A percentile compares a stretch with the other conserved stretches of the same genome.
Evolutionary conservation across 1,140 invertebrate species (phyloP).

Genomic region (Heliconius himera): DNA sequence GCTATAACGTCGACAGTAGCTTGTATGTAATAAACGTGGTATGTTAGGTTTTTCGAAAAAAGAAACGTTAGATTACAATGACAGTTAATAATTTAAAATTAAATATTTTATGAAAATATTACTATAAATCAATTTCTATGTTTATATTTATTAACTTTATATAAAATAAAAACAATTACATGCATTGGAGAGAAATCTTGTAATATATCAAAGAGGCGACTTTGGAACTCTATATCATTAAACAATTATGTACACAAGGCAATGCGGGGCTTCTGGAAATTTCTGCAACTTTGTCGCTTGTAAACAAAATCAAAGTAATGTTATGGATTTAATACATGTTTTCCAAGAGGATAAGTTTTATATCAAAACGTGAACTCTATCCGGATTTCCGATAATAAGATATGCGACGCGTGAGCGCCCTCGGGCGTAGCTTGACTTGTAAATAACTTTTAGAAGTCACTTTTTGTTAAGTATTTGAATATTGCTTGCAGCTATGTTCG

Average conservation of each 20-base stretch:
- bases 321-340: constrained; percentile 45
- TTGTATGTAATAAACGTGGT: neutral
- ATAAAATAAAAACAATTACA: neutral
- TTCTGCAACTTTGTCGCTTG: constrained; percentile 22
- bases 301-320: constrained; percentile 42
- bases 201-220: neutral
- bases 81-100: neutral
- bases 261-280: constrained; percentile 4
- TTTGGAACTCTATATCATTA: neutral
- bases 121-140: no score
- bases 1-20: neutral
- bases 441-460: constrained; percentile 40
- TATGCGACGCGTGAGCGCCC: constrained; percentile 45
- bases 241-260: constrained; percentile 14
- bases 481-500: constrained; percentile 35
- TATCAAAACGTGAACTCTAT: constrained; percentile 46
- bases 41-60: neutral
- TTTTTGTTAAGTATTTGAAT: constrained; percentile 42
- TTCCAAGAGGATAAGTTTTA: constrained; percentile 45
- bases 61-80: no score
- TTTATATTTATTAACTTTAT: neutral
- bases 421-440: constrained; percentile 40
- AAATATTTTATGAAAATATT: neutral
- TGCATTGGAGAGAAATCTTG: neutral
- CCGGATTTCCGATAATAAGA: constrained; percentile 51